Evolutionary conservation across 2,888 invertebrate species (phyloP).

Genomic region (Poecilobothrus nobilitatus): DNA sequence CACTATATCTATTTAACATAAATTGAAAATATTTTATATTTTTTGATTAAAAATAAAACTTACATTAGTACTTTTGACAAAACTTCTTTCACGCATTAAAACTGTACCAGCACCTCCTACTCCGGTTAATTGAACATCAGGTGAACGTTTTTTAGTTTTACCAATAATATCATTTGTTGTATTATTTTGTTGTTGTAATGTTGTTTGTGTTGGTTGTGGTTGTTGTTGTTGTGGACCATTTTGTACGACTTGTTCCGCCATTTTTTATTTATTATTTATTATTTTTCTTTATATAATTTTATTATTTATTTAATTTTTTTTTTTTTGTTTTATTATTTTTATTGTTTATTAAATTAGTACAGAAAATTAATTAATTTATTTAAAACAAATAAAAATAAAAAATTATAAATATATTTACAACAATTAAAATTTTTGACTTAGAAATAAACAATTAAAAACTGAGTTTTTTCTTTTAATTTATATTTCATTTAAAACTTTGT

Average conservation of each 20-base stretch:
- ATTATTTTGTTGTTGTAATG: slow-evolving; percentile 33
- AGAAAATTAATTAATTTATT: too few species aligned
- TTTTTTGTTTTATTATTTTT: too few species aligned
- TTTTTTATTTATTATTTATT: slow-evolving; percentile 28
- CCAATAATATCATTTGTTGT: slow-evolving; percentile 39
- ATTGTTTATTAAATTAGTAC: too few species aligned
- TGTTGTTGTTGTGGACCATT: slow-evolving; percentile 28
- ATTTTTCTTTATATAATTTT: slow-evolving; percentile 13
- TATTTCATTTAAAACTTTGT: slow-evolving; percentile 11
- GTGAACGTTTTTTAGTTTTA: slow-evolving; percentile 30
- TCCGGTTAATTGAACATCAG: slow-evolving; percentile 33
- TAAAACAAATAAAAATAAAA: slow-evolving; percentile 9
- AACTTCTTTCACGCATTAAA: slow-evolving; percentile 60
- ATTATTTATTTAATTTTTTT: background rate
- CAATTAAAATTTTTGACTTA: slow-evolving; percentile 12
- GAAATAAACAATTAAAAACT: background rate
- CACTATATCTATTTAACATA: too few species aligned
- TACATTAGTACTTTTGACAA: slow-evolving; percentile 46
- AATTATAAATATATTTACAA: slow-evolving; percentile 16
- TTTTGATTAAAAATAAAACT: too few species aligned
- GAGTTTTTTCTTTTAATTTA: slow-evolving; percentile 12
- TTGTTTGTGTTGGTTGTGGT: slow-evolving; percentile 20
- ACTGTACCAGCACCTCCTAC: background rate
- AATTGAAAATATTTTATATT: too few species aligned
- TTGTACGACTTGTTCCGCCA: slow-evolving; percentile 40